Evolutionary conservation across 2,113 vertebrate species (phyloP), one percentile per base, ranked within the genome.

Genomic region (Macrotus californicus): DNA sequence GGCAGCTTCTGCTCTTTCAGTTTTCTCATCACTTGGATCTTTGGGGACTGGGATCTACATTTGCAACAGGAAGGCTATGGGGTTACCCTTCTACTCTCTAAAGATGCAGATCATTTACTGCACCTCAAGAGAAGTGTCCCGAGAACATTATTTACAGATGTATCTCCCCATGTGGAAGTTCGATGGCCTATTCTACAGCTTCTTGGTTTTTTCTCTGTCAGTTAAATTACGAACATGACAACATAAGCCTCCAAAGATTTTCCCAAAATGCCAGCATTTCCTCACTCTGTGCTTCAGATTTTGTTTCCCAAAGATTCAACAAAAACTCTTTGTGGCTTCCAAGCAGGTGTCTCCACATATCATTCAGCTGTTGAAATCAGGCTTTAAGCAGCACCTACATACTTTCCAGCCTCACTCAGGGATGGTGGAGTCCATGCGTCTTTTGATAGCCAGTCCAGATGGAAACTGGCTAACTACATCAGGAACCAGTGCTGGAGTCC

Each of bases 1-100:
- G 98, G 1, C 98, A 99, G 24, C 98, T 99, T 81, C 98, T 99
- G 91, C 99, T 99, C 39, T 99, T 99, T 98, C 99, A 99, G 98
- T 99, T 99, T 96, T 98, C 99, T 22, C 98, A 98, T 96, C 98
- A 99, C 86, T 97, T 99, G 86, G 99, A 99, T 97, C 98, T 99
- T 70, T 99, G 99, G 99, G 98, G 98, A 43, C 98, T 99, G 0
- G 99, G 99, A 24, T 99, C 99, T 83, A 99, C 99, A 0, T 96
- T 98, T 0, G 98, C 98, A 69, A 98, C 98, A 0, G 99, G 99
- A 34, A 98, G 96, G 59, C 98, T n/a, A 99, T 0, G 99, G 99
- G 0, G 99, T 99, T 64, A 92, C 98, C 93, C 98, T 99, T 48
- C 97, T 98, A 43, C 93, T 99, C 72, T 98, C 98, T 96, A 98